These are phyloP conservation scores for Laticauda colubrina DNA, from an alignment of 2,113 vertebrate species.

Conservation along the genomic window DNA sequence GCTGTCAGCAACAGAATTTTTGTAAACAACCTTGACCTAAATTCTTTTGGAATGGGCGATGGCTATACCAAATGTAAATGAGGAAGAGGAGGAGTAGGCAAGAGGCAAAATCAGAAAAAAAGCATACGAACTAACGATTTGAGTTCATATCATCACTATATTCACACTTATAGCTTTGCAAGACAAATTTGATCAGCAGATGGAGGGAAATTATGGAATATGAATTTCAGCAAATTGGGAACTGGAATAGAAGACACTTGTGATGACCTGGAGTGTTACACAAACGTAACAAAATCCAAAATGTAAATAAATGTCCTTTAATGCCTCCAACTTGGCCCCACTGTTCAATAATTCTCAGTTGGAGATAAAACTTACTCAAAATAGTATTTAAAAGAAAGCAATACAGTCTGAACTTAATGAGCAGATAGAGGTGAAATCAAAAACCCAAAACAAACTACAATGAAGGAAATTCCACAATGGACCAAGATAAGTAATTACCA, in stretches of 20 bases:
- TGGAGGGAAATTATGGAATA: background rate
- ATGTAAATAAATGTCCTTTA: no score
- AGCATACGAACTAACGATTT: background rate
- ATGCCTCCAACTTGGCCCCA: no score
- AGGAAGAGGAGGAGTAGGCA: background rate
- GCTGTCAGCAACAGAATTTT: background rate
- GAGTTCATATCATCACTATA: background rate
- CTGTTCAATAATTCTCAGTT: no score
- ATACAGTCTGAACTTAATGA: no score
- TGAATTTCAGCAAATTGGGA: background rate
- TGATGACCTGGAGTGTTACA: no score
- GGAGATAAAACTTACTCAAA: no score
- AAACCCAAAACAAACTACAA: no score
- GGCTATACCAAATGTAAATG: background rate
- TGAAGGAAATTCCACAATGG: no score
- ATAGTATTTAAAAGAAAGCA: no score
- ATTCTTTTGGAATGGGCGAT: background rate
- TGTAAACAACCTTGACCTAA: background rate
- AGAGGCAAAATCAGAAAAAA: background rate
- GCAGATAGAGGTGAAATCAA: no score
- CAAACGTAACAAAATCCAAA: no score
- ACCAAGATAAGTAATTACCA: no score
- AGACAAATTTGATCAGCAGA: background rate
- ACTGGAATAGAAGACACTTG: background rate
- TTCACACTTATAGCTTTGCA: background rate